Evolutionary conservation across 2,797 vertebrate species (phyloP), one percentile per base, ranked within the genome.

Genomic region (Galago senegalensis): DNA sequence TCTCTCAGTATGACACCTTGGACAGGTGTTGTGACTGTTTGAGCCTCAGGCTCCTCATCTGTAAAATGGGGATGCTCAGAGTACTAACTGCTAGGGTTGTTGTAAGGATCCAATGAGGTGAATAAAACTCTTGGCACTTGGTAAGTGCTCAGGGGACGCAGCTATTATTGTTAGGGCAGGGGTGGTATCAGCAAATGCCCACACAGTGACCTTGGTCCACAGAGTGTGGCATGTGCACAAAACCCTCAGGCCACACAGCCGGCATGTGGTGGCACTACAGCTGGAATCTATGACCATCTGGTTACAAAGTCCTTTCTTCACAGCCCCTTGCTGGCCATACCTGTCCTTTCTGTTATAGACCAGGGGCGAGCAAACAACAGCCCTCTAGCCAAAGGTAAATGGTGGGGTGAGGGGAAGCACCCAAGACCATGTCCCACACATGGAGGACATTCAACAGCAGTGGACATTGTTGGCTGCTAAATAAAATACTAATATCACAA

Each of bases 81-180:
- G 34, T 27, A 14, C 29, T 5, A 17, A 13, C 27, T 21, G 40
- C 34, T 1, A 23, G 76, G n/a, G 43, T 25, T 37, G 43, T n/a
- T 11, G 9, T 14, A 5, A 17, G 53, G 79, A 31, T 11, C 2
- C 12, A 31, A 25, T 56, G 37, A 77, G 37, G 81, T 46, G 43
- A n/a, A 69, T 9, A 86, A 70, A 85, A 34, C 13, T 46, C 31
- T 13, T 49, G 75, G 67, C 37, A 11, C 73, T 29, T 31, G 72
- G 29, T 13, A 3, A 40, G 46, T 0, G 0, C 67, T 8, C 10
- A 16, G 49, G 18, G 46, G 40, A 7, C 0, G 37, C 3, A 40
- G 0, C 0, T 34, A 3, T 6, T 29, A 4, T 3, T 53, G 21
- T 63, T 6, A 25, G 53, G 37, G 37, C 14, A 0, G 14, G 31